Evolutionary conservation across 2,113 vertebrate species (phyloP), one percentile per base, ranked within the genome.

Genomic region (Xenopus borealis): DNA sequence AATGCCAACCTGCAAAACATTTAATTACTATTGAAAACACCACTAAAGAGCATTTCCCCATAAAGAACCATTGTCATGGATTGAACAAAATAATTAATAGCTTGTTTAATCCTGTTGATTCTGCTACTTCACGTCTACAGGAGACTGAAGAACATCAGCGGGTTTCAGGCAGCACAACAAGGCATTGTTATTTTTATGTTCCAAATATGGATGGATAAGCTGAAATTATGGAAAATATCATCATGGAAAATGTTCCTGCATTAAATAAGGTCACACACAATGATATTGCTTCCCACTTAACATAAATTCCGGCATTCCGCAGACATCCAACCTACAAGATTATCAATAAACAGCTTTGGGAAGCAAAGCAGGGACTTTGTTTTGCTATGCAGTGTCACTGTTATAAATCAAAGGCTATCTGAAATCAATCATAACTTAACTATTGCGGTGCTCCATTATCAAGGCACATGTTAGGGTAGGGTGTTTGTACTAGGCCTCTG

Each of bases 261-360:
- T 63, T 63, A 55, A 55, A 58, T 66, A 73, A 69, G 57, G 18
- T 20, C 66, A 63, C 23, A 64, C 46, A 76, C 46, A 55, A 44
- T 63, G 19, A 64, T 69, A 69, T 61, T 16, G 66, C 73, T 20
- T 76, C 73, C 73, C 55, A 76, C 73, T 55, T 69, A 53, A 53
- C 58, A 69, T 55, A 68, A 76, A 62, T 45, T 53, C 57, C 66
- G 12, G 33, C 66, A 69, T 76, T 69, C 66, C 73, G 11, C 4
- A 63, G 59, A 63, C 46, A 57, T 16, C 18, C 45, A 63, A 33
- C 57, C 55, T 71, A 62, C 57, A 61, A 23, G 13, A 12, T 23
- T 61, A 61, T 55, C 47, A 12, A 50, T 50, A 50, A 50, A 50
- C 47, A 50, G 47, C 47, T 50, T 40, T 1, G 33, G 33, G 6